Percentiles rank a stretch among this genome's conserved stretches.
Evolutionary conservation across 2,888 invertebrate genomes (phyloP).

Genomic region (Camptogramma bilineatum): DNA sequence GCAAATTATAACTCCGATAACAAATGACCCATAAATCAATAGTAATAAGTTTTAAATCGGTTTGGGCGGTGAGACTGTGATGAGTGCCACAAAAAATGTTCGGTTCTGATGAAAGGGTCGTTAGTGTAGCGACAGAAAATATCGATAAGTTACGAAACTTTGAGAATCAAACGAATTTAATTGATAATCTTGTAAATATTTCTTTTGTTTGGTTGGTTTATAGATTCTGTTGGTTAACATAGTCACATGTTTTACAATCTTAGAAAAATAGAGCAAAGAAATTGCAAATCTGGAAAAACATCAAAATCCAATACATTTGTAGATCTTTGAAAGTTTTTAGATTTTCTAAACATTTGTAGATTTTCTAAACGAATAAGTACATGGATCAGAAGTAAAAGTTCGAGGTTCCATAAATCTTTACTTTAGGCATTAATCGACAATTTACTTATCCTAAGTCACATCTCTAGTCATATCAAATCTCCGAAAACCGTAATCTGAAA

Average conservation of each 20-base stretch:
- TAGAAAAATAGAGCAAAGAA: too few relatives aligned
- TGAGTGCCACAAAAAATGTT: slow-evolving; percentile 48
- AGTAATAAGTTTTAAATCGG: slow-evolving; percentile 29
- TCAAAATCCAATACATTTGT: too few relatives aligned
- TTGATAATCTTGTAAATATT: background rate
- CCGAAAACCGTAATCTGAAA: slow-evolving; percentile 50
- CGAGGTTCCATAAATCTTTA: too few relatives aligned
- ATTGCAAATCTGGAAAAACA: too few relatives aligned
- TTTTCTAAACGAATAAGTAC: too few relatives aligned
- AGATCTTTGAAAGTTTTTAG: too few relatives aligned
- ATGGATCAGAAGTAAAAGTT: too few relatives aligned
- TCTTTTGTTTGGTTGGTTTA: background rate
- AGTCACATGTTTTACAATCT: too few relatives aligned
- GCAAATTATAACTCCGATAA: slow-evolving; percentile 21
- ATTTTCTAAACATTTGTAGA: too few relatives aligned
- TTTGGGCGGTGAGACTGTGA: slow-evolving; percentile 41
- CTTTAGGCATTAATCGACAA: too few relatives aligned
- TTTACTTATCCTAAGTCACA: background rate
- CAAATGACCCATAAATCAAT: slow-evolving; percentile 32
- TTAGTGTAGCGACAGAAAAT: slow-evolving; percentile 37
- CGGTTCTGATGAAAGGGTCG: slow-evolving; percentile 43
- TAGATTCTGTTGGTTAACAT: background rate
- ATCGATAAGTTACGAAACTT: slow-evolving; percentile 19
- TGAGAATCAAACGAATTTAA: background rate
- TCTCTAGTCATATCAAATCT: slow-evolving; percentile 28